A percentile compares a stretch with the other conserved stretches of the same genome.
phyloP scores from a whole-genome alignment of 2,888 invertebrate species.

The Cheilosia impressa region DNA sequence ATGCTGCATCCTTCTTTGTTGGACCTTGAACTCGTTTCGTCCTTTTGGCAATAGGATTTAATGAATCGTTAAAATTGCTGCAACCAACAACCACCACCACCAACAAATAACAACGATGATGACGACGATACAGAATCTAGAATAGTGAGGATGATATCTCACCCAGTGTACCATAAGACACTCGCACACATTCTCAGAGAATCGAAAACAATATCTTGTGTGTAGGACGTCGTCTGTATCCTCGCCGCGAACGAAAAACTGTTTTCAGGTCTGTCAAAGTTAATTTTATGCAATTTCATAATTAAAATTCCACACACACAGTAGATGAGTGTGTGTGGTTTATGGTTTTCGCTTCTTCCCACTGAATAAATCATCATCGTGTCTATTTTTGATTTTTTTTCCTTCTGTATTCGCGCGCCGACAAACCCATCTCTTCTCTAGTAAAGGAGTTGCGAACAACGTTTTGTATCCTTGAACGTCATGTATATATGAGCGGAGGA shows the following conservation, averaged over 20 bases:
- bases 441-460: slow-evolving; percentile 6
- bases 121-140: background rate
- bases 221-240: slow-evolving; percentile 23
- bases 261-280: slow-evolving; percentile 64
- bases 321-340: slow-evolving; percentile 34
- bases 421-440: slow-evolving; percentile 20
- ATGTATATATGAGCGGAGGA: background rate
- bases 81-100: slow-evolving; percentile 55
- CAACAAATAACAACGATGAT: slow-evolving; percentile 47
- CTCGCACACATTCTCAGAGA: background rate
- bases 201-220: slow-evolving; percentile 42
- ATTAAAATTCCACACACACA: slow-evolving; percentile 71
- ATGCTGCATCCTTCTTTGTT: slow-evolving; percentile 63
- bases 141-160: background rate
- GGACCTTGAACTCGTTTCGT: slow-evolving; percentile 72
- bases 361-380: slow-evolving; percentile 71
- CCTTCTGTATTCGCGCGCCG: slow-evolving; percentile 6
- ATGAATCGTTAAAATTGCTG: slow-evolving; percentile 74
- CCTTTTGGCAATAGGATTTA: slow-evolving; percentile 74
- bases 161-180: background rate
- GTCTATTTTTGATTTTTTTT: slow-evolving; percentile 44
- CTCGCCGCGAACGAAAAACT: slow-evolving; percentile 60
- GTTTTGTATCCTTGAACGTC: slow-evolving; percentile 56
- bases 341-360: slow-evolving; percentile 64
- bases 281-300: slow-evolving; percentile 75